Evolutionary conservation across 1,140 invertebrate species (phyloP).

Genomic region (Eciton burchellii): DNA sequence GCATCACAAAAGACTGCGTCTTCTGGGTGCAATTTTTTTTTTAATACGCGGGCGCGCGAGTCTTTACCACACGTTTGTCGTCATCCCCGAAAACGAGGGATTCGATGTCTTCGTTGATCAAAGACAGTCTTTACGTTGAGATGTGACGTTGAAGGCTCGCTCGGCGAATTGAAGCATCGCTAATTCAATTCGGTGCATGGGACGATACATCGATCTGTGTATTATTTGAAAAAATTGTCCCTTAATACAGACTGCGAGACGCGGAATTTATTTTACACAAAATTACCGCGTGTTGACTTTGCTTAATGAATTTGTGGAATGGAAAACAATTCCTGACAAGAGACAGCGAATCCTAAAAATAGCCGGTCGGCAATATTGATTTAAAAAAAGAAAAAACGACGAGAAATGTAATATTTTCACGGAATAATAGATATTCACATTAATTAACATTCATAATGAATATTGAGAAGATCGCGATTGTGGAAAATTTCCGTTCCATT

Average conservation of each 20-base stretch:
- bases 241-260: too few relatives aligned
- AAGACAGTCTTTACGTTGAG: too few relatives aligned
- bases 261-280: neutral
- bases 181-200: too few relatives aligned
- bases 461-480: neutral
- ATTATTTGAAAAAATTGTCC: too few relatives aligned
- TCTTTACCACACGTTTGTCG: too few relatives aligned
- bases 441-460: too few relatives aligned
- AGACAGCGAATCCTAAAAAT: neutral
- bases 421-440: neutral
- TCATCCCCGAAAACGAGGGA: too few relatives aligned
- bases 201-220: too few relatives aligned
- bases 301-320: neutral
- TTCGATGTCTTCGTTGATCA: too few relatives aligned
- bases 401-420: neutral
- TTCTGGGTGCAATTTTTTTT: neutral
- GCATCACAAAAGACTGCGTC: neutral
- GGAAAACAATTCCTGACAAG: neutral
- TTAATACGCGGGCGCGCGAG: neutral
- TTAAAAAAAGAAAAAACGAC: neutral
- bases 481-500: slow-evolving; percentile 49
- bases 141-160: too few relatives aligned
- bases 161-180: too few relatives aligned
- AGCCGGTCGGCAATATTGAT: neutral
- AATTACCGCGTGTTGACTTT: neutral